phyloP scores from a whole-genome alignment of 2,797 vertebrate species.

The Anniella stebbinsi region DNA sequence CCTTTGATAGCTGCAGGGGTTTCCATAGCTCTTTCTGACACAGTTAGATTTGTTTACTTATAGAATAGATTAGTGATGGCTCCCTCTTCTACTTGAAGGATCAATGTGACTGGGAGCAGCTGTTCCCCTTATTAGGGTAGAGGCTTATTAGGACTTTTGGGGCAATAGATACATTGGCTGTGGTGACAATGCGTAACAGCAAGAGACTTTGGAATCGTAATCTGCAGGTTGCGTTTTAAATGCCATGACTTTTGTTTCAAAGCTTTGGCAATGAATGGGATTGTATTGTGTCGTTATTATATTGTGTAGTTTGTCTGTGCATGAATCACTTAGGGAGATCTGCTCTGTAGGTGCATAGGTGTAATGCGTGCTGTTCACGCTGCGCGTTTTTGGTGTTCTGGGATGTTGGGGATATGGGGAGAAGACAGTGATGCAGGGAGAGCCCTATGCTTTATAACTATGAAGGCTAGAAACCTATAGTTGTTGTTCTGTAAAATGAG shows the following conservation, averaged over 20 bases:
- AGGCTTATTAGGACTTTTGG: no score
- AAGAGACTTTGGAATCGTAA: neutral
- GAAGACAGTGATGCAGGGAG: neutral
- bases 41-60: neutral
- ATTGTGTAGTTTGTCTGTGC: no score
- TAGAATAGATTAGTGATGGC: neutral
- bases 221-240: neutral
- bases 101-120: neutral
- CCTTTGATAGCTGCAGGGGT: neutral
- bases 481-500: neutral
- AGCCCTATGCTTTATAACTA: neutral
- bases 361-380: neutral
- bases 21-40: constrained; percentile 14
- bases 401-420: neutral
- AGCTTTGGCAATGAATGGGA: neutral
- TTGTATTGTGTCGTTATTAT: no score
- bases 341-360: no score
- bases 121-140: neutral
- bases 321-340: neutral
- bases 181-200: neutral
- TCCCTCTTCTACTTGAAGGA: neutral
- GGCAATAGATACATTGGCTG: neutral
- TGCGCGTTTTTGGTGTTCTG: neutral
- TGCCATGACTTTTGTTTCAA: neutral
- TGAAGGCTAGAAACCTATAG: neutral